These are phyloP conservation scores for Phoxinus phoxinus DNA, from an alignment of 2,113 vertebrate species.

Conservation along the genomic window DNA sequence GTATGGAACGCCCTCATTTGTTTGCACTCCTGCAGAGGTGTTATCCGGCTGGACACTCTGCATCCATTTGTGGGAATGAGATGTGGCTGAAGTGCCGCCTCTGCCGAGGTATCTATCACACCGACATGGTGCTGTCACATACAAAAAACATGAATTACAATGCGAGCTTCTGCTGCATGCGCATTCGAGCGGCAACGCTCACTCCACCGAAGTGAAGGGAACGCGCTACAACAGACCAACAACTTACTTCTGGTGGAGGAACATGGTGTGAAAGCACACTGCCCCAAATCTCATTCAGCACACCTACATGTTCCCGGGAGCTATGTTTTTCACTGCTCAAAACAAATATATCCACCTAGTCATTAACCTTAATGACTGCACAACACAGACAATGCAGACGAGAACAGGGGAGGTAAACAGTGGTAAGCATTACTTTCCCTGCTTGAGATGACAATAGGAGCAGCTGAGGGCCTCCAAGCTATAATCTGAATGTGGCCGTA, in stretches of 20 bases:
- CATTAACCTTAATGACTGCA: conserved; percentile 60
- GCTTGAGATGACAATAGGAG: conserved; percentile 57
- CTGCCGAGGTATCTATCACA: conserved; percentile 35
- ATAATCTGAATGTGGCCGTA: conserved; percentile 61
- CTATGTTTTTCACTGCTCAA: conserved; percentile 47
- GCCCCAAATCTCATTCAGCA: conserved; percentile 37
- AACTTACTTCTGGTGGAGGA: conserved; percentile 29
- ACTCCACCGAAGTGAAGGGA: neutral
- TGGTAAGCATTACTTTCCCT: conserved; percentile 58
- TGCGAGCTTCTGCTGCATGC: neutral
- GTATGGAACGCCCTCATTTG: conserved; percentile 45
- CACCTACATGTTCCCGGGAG: conserved; percentile 49
- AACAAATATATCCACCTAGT: conserved; percentile 58
- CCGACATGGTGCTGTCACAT: neutral
- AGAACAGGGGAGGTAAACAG: conserved; percentile 47
- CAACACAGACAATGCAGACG: conserved; percentile 51
- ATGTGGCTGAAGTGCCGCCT: neutral
- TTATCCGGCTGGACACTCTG: conserved; percentile 44
- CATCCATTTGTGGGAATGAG: conserved; percentile 40
- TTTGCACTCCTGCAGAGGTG: conserved; percentile 36
- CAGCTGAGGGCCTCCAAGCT: conserved; percentile 51
- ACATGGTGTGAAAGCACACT: conserved; percentile 17
- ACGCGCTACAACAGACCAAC: conserved; percentile 8
- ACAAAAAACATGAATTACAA: conserved; percentile 42
- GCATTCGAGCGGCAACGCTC: neutral